phyloP scores from a whole-genome alignment of 1,140 invertebrate species.

The Pantala flavescens region DNA sequence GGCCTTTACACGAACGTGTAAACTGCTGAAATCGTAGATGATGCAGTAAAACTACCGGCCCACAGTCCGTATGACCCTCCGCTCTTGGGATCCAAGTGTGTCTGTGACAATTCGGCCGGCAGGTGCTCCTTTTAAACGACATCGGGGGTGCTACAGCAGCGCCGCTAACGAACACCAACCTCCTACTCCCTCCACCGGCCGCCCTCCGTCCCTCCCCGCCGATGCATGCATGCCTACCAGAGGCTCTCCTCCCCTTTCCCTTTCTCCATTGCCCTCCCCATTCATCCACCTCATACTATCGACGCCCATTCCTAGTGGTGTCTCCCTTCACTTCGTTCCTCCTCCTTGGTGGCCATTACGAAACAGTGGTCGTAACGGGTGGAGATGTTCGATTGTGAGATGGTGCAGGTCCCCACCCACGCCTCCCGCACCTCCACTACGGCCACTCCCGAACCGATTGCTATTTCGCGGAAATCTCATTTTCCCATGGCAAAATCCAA shows the following conservation, averaged over 20 bases:
- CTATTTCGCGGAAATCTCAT: no score
- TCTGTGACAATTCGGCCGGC: neutral
- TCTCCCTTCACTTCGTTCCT: neutral
- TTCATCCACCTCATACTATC: neutral
- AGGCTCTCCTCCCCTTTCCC: neutral
- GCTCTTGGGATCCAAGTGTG: neutral
- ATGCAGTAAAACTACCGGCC: neutral
- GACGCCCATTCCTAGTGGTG: neutral
- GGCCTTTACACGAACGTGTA: neutral
- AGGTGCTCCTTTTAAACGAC: conserved; percentile 8
- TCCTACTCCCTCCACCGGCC: neutral
- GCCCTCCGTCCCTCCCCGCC: neutral
- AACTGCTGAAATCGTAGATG: neutral
- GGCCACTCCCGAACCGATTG: neutral
- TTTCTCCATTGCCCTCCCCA: neutral
- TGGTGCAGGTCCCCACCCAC: neutral
- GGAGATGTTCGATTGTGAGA: neutral
- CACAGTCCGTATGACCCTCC: neutral
- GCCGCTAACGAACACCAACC: neutral
- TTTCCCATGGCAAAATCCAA: no score
- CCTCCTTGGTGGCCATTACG: neutral
- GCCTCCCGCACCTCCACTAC: neutral
- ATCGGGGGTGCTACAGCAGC: neutral
- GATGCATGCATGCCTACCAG: neutral
- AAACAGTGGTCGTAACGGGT: neutral